phyloP scores from a whole-genome alignment of 2,113 vertebrate species.

The Mellivora capensis region DNA sequence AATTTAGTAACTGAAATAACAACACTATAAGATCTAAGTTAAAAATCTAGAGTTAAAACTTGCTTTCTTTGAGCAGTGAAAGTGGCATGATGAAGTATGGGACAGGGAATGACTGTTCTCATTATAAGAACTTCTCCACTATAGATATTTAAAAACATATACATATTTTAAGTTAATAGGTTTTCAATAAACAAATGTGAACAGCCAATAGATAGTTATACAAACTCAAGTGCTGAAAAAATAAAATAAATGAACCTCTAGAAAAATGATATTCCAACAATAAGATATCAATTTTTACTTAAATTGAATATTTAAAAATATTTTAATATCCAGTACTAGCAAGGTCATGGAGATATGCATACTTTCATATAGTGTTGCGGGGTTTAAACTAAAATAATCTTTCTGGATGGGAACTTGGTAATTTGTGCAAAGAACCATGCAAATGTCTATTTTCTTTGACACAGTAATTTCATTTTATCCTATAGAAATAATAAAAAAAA shows the following conservation, averaged over 20 bases:
- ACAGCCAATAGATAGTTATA: neutral
- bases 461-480: neutral
- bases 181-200: slow-evolving; percentile 9
- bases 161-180: neutral
- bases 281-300: slow-evolving; percentile 3
- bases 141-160: neutral
- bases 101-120: neutral
- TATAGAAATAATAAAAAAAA: neutral
- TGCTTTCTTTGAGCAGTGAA: neutral
- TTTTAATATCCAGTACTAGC: neutral
- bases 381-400: neutral
- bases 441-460: neutral
- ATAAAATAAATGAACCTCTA: neutral
- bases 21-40: neutral
- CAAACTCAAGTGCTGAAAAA: neutral
- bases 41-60: neutral
- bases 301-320: neutral
- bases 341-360: neutral
- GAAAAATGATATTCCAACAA: neutral
- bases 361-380: neutral
- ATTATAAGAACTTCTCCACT: neutral
- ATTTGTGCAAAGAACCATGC: neutral
- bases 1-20: neutral
- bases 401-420: neutral
- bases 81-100: neutral